Evolutionary conservation across 2,797 vertebrate species (phyloP).

Genomic region (Hydrophis major): DNA sequence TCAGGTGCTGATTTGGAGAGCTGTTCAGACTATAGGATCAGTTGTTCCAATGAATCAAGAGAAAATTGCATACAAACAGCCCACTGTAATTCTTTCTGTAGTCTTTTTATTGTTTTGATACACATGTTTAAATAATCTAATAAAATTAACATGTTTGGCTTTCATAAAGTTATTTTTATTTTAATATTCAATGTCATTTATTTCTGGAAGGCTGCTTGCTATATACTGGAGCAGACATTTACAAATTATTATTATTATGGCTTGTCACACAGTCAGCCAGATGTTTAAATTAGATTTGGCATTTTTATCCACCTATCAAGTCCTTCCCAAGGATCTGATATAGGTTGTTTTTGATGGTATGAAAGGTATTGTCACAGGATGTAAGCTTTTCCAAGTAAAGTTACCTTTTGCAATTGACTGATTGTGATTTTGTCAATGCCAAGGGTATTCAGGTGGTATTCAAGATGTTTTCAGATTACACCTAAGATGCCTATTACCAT

Average conservation of each 20-base stretch:
- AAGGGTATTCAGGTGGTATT: neutral
- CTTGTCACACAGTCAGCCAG: neutral
- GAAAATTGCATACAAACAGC: slow-evolving; percentile 76
- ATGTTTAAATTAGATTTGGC: neutral
- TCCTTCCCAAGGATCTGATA: neutral
- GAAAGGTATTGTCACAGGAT: neutral
- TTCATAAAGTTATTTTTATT: slow-evolving; percentile 43
- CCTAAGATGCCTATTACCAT: neutral
- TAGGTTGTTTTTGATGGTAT: neutral
- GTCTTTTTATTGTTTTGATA: slow-evolving; percentile 55
- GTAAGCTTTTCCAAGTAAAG: neutral
- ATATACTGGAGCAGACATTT: neutral
- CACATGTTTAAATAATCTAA: slow-evolving; percentile 40
- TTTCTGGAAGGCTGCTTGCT: neutral
- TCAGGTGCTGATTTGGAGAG: slow-evolving; percentile 59
- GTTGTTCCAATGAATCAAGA: slow-evolving; percentile 73
- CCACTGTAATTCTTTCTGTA: slow-evolving; percentile 58
- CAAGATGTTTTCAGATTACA: neutral
- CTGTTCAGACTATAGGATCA: slow-evolving; percentile 64
- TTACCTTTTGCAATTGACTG: neutral
- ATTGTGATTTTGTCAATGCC: neutral
- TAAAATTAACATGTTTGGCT: slow-evolving; percentile 32
- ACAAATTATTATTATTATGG: neutral
- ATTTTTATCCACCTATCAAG: neutral
- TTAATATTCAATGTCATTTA: slow-evolving; percentile 13